phyloP scores from a whole-genome alignment of 2,888 invertebrate species.

The Drosophila percnosoma region DNA sequence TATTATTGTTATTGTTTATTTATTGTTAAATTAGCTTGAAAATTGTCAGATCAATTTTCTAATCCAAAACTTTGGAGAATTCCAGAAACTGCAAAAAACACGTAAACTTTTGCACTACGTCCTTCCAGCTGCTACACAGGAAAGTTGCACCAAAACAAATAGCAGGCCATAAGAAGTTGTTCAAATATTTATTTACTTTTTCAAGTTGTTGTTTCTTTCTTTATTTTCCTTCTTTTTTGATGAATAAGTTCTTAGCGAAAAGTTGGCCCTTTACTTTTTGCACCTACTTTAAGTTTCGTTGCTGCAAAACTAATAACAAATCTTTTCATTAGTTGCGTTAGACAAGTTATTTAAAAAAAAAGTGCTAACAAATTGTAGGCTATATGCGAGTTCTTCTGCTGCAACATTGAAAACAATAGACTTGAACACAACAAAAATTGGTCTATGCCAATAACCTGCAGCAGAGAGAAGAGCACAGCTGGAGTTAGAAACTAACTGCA shows the following conservation, averaged over 20 bases:
- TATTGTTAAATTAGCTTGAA: conserved; percentile 75
- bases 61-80: conserved; percentile 57
- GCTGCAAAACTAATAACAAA: conserved; percentile 76
- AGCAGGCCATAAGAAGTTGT: conserved; percentile 78
- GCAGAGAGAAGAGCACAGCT: conserved; percentile 28
- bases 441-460: conserved; percentile 68
- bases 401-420: conserved; percentile 32
- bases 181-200: conserved; percentile 80
- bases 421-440: conserved; percentile 18
- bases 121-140: conserved; percentile 17
- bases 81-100: conserved; percentile 49
- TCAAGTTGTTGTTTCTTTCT: conserved; percentile 58
- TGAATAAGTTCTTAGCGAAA: conserved; percentile 53
- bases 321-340: conserved; percentile 80
- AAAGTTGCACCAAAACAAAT: conserved; percentile 68
- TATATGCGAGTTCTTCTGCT: not conserved
- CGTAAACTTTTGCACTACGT: conserved; percentile 60
- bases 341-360: conserved; percentile 76
- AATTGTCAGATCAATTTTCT: conserved; percentile 73
- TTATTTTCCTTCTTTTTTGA: not conserved
- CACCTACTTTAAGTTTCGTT: conserved; percentile 55
- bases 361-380: conserved; percentile 65
- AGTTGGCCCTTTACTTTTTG: conserved; percentile 62
- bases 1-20: conserved; percentile 14
- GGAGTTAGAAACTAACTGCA: conserved; percentile 46